phyloP scores from a whole-genome alignment of 2,888 invertebrate genomes.

The Meiosimyza decipiens region DNA sequence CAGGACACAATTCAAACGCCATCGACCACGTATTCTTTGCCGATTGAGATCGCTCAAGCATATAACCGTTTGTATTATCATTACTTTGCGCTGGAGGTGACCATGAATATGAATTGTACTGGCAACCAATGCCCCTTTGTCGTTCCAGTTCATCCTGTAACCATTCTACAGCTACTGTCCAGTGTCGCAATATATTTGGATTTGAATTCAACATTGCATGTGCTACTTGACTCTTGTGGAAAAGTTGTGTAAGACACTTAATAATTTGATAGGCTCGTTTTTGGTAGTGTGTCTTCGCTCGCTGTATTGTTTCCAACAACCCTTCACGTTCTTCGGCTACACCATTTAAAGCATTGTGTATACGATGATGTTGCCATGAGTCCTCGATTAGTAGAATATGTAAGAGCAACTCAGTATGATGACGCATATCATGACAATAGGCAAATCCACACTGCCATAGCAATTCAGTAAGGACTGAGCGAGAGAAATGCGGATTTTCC shows the following conservation, averaged over 20 bases:
- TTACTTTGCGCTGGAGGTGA: slow-evolving; percentile 95
- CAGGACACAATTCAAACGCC: slow-evolving; percentile 80
- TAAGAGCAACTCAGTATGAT: slow-evolving; percentile 89
- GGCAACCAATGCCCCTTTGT: slow-evolving; percentile 70
- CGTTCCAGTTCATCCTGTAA: slow-evolving; percentile 91
- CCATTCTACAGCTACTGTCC: slow-evolving; percentile 92
- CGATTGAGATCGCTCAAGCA: slow-evolving; percentile 92
- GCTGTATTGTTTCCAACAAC: slow-evolving; percentile 90
- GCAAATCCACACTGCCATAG: slow-evolving; percentile 90
- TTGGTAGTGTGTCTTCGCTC: slow-evolving; percentile 94
- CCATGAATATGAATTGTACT: slow-evolving; percentile 89
- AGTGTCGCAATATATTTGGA: slow-evolving; percentile 84
- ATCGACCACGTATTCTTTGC: slow-evolving; percentile 88
- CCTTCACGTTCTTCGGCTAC: slow-evolving; percentile 88
- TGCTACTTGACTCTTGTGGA: slow-evolving; percentile 85
- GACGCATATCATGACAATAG: slow-evolving; percentile 93
- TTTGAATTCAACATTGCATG: slow-evolving; percentile 82
- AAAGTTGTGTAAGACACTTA: slow-evolving; percentile 92
- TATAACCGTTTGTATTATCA: slow-evolving; percentile 94
- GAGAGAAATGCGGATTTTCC: slow-evolving; percentile 96
- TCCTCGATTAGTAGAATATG: slow-evolving; percentile 91
- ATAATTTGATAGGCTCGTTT: slow-evolving; percentile 97
- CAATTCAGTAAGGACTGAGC: slow-evolving; percentile 87
- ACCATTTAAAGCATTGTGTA: slow-evolving; percentile 93
- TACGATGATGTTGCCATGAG: slow-evolving; percentile 94